Evolutionary conservation across 2,113 vertebrate species (phyloP).

Genomic region (Myotis lucifugus): DNA sequence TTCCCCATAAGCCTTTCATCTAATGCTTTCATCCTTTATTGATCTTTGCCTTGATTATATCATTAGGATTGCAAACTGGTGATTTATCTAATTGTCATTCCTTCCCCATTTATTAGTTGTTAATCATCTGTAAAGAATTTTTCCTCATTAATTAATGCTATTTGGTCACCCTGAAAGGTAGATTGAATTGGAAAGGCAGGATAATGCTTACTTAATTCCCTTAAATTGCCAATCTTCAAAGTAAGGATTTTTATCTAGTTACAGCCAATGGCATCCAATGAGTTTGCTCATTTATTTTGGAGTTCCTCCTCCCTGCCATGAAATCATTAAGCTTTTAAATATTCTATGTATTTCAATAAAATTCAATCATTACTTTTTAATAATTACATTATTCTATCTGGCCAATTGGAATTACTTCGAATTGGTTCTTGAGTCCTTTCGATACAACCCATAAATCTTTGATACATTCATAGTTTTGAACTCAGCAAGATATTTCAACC

Average conservation of each 20-base stretch:
- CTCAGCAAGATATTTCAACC: not conserved
- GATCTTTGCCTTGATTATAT: not conserved
- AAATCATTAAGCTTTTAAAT: not conserved
- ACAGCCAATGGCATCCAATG: not conserved
- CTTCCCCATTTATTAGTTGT: not conserved
- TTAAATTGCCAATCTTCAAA: constrained; percentile 10
- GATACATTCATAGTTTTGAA: not conserved
- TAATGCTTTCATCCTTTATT: not conserved
- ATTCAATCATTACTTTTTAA: not conserved
- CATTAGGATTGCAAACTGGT: not conserved
- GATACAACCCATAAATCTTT: not conserved
- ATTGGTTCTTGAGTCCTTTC: not conserved
- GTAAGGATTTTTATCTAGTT: not conserved
- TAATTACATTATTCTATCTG: not conserved
- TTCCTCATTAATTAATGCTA: not conserved
- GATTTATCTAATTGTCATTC: constrained; percentile 27
- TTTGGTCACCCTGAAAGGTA: not conserved
- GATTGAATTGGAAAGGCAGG: not conserved
- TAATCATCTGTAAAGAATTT: not conserved
- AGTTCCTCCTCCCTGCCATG: not conserved
- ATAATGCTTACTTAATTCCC: not conserved
- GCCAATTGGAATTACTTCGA: not conserved
- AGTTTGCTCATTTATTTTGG: not conserved
- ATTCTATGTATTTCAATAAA: constrained; percentile 9
- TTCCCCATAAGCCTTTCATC: not conserved